Evolutionary conservation across 1,140 invertebrate genomes (phyloP), one percentile per base, ranked within the genome.

Genomic region (Drosophila trapezifrons): DNA sequence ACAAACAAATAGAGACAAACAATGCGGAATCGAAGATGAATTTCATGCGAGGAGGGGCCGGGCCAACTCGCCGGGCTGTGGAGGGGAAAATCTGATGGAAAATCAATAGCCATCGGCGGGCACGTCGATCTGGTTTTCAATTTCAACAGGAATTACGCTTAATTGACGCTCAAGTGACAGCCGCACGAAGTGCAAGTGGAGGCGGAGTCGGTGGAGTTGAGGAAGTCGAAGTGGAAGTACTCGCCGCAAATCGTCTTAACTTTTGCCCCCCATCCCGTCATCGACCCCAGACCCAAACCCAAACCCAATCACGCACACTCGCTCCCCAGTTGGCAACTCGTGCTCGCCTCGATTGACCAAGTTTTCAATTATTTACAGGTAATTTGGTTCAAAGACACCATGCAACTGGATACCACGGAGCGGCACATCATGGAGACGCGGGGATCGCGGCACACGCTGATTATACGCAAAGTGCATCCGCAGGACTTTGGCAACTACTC

Each of bases 401-500:
- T 95, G 93, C 93, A 94, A 82, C 91, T 95, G 84, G 94, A 95
- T 85, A 94, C 94, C 38, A 95, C 94, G 10, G 95, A 95, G 85
- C 92, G 93, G 43, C 92, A 94, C 76, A 94, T 95, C 79, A 94
- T 95, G 93, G 94, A 95, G 90, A 93, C 93, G 46, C 92, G 94
- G 66, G 94, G 94, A 27, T 94, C 94, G 76, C 91, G 94, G 73
- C 94, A 95, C 89, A 95, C 94, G 13, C 93, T 95, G 58, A 94
- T 95, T 86, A 94, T 95, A 74, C 93, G 94, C 37, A 95, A 95
- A 93, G 94, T 95, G 55, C 94, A 95, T 79, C 92, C 92, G 38
- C 93, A 94, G 55, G 95, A 95, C 92, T 95, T 95, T 91, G 95
- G 95, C 72, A 95, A 95, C 92, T 95, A 95, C 86, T 94, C 94